Evolutionary conservation across 2,888 invertebrate species (phyloP).

Genomic region (Exephanes ischioxanthus): DNA sequence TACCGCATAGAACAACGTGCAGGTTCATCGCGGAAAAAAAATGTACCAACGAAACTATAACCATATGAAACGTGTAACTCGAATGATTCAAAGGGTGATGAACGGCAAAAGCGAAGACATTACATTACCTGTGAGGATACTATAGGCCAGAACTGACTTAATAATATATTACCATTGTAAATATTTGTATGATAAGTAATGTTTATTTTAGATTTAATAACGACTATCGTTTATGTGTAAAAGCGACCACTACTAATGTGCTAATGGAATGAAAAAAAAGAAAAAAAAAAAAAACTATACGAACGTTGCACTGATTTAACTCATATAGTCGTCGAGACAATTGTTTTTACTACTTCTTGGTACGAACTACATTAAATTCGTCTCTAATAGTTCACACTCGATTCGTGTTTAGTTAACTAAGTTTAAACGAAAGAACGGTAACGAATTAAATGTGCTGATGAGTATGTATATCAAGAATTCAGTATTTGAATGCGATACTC

Average conservation of each 20-base stretch:
- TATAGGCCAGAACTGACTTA: slow-evolving; percentile 78
- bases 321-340: slow-evolving; percentile 38
- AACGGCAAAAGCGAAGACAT: slow-evolving; percentile 52
- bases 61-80: slow-evolving; percentile 15
- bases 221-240: slow-evolving; percentile 51
- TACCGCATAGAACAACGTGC: slow-evolving; percentile 15
- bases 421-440: slow-evolving; percentile 32
- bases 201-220: slow-evolving; percentile 60
- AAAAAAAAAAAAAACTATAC: slow-evolving; percentile 39
- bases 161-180: slow-evolving; percentile 78
- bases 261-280: slow-evolving; percentile 38
- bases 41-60: slow-evolving; percentile 15
- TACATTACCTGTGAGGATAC: slow-evolving; percentile 61
- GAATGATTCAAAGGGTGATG: slow-evolving; percentile 19
- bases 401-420: slow-evolving; percentile 1
- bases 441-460: slow-evolving; percentile 25
- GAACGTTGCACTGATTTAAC: slow-evolving; percentile 48
- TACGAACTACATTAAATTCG: background rate
- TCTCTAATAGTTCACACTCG: background rate
- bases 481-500: slow-evolving; percentile 68
- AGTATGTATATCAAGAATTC: slow-evolving; percentile 53
- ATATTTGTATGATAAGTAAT: slow-evolving; percentile 81
- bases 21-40: background rate
- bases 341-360: slow-evolving; percentile 21
- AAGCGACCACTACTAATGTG: slow-evolving; percentile 36